phyloP scores from a whole-genome alignment of 2,113 vertebrate genomes.

The Phylloscopus whistleri region DNA sequence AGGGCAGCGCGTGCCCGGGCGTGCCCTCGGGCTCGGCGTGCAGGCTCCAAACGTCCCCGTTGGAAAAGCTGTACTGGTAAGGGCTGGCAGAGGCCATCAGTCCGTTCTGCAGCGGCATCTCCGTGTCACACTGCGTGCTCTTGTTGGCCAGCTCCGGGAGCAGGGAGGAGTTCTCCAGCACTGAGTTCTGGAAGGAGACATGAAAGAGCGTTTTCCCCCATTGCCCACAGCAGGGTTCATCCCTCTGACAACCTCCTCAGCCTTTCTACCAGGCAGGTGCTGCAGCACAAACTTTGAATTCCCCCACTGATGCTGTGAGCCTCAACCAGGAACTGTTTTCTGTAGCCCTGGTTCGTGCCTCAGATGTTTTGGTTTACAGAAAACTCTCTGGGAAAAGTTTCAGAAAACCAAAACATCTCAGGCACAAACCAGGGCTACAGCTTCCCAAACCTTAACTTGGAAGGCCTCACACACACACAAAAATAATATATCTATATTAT shows the following conservation, averaged over 20 bases:
- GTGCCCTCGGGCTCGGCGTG: conserved; percentile 60
- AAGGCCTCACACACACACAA: not conserved
- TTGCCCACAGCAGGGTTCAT: not conserved
- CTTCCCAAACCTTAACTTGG: not conserved
- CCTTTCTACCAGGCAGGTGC: not conserved
- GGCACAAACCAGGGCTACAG: too few relatives aligned
- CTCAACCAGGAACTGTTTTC: not conserved
- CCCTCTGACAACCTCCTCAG: not conserved
- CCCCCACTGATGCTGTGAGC: not conserved
- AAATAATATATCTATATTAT: too few relatives aligned
- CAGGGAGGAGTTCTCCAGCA: conserved; percentile 72
- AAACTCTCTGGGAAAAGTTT: too few relatives aligned
- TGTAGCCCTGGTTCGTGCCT: too few relatives aligned
- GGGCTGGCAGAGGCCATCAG: conserved; percentile 69
- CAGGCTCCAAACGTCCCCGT: conserved; percentile 73
- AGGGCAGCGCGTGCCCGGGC: conserved; percentile 58
- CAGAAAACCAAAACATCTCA: too few relatives aligned
- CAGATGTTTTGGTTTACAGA: too few relatives aligned
- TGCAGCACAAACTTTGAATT: not conserved
- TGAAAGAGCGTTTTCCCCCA: not conserved
- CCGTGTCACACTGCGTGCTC: conserved; percentile 71
- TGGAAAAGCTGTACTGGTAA: conserved; percentile 74
- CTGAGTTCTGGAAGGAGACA: conserved; percentile 67
- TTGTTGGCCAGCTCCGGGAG: conserved; percentile 78
- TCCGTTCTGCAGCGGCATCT: conserved; percentile 79